These are phyloP conservation scores for Steromphala cineraria DNA, from an alignment of 2,888 invertebrate genomes.

Conservation along the genomic window DNA sequence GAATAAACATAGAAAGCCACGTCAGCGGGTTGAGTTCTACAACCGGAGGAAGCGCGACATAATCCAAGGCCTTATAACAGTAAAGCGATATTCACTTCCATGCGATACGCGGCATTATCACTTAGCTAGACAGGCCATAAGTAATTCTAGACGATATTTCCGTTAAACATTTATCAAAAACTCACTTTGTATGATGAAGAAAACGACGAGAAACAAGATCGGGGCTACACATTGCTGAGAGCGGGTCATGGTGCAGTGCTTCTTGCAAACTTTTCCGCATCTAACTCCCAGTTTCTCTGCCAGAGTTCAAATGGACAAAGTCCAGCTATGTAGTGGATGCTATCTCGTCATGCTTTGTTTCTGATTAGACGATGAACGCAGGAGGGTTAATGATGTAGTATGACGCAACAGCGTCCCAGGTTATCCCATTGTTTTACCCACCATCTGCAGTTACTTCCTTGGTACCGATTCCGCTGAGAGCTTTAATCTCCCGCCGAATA, in stretches of 20 bases:
- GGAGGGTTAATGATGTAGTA: background rate
- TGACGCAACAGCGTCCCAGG: background rate
- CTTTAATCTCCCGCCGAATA: background rate
- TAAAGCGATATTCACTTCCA: too few relatives aligned
- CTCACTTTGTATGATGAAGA: constrained; percentile 14
- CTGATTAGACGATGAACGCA: background rate
- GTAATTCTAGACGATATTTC: background rate
- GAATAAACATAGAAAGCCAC: too few relatives aligned
- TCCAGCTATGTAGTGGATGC: background rate
- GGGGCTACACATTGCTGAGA: background rate
- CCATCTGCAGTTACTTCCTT: background rate
- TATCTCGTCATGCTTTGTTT: constrained; percentile 9
- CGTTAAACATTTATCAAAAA: background rate
- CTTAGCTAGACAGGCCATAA: too few relatives aligned
- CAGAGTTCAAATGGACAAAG: constrained; percentile 1
- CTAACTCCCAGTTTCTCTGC: background rate
- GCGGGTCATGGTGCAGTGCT: background rate
- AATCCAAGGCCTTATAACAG: too few relatives aligned
- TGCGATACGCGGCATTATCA: too few relatives aligned
- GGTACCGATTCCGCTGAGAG: background rate
- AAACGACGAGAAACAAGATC: background rate
- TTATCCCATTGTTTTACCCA: background rate
- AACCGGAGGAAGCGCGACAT: too few relatives aligned
- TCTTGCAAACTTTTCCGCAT: background rate
- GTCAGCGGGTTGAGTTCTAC: too few relatives aligned